Conservation (phyloP, 2,113 vertebrate species). For the Tinamus guttatus region DNA sequence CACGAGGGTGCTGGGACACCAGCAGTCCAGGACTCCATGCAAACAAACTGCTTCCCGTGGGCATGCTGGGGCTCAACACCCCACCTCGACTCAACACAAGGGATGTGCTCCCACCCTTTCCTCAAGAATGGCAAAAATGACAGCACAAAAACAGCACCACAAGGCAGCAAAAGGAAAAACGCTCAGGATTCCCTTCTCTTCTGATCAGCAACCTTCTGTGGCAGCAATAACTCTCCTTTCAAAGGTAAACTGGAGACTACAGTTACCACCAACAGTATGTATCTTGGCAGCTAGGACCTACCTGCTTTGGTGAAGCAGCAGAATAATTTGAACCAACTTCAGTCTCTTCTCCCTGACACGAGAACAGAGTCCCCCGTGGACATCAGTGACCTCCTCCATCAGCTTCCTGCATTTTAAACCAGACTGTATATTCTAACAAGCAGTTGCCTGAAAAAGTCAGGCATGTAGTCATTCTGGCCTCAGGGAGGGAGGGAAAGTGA, state of each 20-base stretch:
- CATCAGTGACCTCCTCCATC: slow-evolving; percentile 46
- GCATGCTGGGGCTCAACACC: not conserved
- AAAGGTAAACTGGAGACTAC: not conserved
- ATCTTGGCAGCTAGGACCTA: not conserved
- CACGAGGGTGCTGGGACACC: not conserved
- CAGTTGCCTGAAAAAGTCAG: not conserved
- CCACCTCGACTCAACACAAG: not conserved
- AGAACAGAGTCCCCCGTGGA: slow-evolving; percentile 67
- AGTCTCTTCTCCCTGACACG: not conserved
- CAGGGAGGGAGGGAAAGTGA: not conserved
- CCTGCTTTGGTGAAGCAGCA: not conserved
- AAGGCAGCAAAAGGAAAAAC: not conserved
- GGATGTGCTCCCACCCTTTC: not conserved
- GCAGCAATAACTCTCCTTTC: not conserved
- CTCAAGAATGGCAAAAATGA: not conserved
- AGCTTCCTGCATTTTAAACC: not conserved
- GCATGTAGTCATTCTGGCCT: not conserved
- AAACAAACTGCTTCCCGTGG: not conserved
- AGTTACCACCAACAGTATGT: not conserved
- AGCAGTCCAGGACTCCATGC: not conserved
- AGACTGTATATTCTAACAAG: not conserved
- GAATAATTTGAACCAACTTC: not conserved
- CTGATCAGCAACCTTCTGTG: not conserved
- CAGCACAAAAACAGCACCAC: not conserved
- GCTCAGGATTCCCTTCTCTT: not conserved